phyloP scores from a whole-genome alignment of 92 coral and sea anemone genomes.

The Blastomussa wellsi region DNA sequence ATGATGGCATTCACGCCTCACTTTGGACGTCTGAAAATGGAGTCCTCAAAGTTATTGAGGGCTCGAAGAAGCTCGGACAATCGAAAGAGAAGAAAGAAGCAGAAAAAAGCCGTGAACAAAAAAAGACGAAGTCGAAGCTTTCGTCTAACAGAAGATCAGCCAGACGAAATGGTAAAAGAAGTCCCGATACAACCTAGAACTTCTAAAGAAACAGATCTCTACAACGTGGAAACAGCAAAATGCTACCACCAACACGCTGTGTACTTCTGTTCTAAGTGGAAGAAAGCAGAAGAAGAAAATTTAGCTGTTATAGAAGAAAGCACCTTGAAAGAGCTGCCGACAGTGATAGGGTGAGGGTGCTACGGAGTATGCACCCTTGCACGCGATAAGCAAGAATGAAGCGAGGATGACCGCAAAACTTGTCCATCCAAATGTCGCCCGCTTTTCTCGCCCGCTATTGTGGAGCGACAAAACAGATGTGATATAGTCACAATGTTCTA shows the following conservation, averaged over 20 bases:
- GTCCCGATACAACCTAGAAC: no score
- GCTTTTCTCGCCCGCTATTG: constrained; percentile 15
- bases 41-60: constrained; percentile 12
- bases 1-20: not conserved
- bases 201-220: not conserved
- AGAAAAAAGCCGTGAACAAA: not conserved
- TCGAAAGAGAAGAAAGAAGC: constrained; percentile 13
- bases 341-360: constrained; percentile 37
- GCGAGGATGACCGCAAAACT: constrained; percentile 35
- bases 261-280: constrained; percentile 38
- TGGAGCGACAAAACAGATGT: constrained; percentile 14
- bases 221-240: constrained; percentile 1
- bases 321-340: not conserved
- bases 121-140: constrained; percentile 24
- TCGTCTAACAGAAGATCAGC: not conserved
- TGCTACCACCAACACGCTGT: constrained; percentile 42
- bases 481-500: constrained; percentile 37
- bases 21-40: not conserved
- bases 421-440: constrained; percentile 14
- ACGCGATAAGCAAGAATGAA: constrained; percentile 25
- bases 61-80: constrained; percentile 27
- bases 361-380: constrained; percentile 32
- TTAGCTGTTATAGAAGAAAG: constrained; percentile 16
- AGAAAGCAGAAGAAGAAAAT: constrained; percentile 19
- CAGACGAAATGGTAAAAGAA: not conserved